Base-by-base conservation (phyloP, 2,113 vertebrate genomes). In the Phrynocephalus versicolor region DNA sequence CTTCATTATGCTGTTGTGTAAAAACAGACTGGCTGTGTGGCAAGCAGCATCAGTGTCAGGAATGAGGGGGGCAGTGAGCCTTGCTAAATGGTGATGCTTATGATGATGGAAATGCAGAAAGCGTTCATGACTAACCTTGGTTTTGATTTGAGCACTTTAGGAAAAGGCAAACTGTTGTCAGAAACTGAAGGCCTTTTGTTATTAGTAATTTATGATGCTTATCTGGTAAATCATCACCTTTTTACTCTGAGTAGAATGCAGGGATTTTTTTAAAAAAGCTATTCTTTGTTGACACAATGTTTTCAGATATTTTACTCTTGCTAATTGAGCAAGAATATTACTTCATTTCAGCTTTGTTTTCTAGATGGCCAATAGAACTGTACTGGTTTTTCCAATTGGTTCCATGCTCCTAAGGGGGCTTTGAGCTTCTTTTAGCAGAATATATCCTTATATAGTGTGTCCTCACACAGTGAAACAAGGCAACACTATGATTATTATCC, bases 101-200 rank as follows among this genome's bases (percentile, higher is more conserved):
- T 90, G 84, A 79, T 41, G 72, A 21, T 74, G n/a, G 87, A 94
- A 93, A 92, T 84, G 21, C 77, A 82, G 35, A 57, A 94, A 91
- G 75, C 86, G 92, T 79, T 55, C 21, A 51, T 55, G n/a, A 92
- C 82, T 87, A 78, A 45, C 55, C 83, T 14, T 85, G 82, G 89
- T 88, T 89, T 69, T 0, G 0, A 79, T 88, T 90, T 80, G 91
- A 90, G 91, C 88, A 64, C 90, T 92, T 81, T 84, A 27, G 35
- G 70, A 12, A 41, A 33, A n/a, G 19, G 1, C 1, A 21, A 60
- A 82, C 89, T 27, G 3, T 85, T 86, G 85, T 84, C 90, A 93
- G 83, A 90, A 79, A 87, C 71, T 92, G 70, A 90, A 94, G 87
- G n/a, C 57, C 9, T n/a, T 82, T 60, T 60, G 35, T 62, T 74